Evolutionary conservation across 2,113 vertebrate genomes (phyloP), one percentile per base, ranked within the genome.

Genomic region (Romanogobio albipinnatus): DNA sequence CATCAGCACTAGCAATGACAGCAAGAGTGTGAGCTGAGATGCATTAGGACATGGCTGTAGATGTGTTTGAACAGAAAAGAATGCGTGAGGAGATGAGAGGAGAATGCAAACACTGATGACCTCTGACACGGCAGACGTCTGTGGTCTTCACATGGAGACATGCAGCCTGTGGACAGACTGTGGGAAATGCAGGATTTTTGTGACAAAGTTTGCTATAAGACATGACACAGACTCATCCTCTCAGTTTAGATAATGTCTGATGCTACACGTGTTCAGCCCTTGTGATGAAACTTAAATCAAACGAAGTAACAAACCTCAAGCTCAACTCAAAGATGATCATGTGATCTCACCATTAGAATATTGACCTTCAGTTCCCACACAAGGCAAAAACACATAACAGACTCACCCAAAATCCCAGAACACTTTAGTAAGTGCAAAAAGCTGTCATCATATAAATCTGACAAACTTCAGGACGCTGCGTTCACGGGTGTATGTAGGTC

Each of bases 41-140:
- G 68, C 43, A 74, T 85, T 26, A 79, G n/a, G 36, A 78, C 24
- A 15, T 13, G 26, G 43, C 26, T 49, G 19, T 51, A 24, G 9
- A 62, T 29, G 70, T 19, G 64, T 71, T 68, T 45, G 24, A 85
- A 85, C 62, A 71, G 84, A 71, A 75, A 76, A 76, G 51, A 43
- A 89, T 85, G 10, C 74, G 51, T 39, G 74, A 80, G 73, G 6
- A 82, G 91, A 94, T 87, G 89, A 92, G 90, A 90, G 86, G 88
- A 88, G 88, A 92, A 92, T 90, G 91, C 92, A 93, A 94, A 94
- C 93, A 90, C 84, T 80, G 56, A 45, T 90, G 90, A 91, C 91
- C 92, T 92, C 89, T 92, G 90, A 93, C 91, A 89, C 73, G 53
- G 49, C 58, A 89, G 88, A 87, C 87, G 90, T 91, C 88, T 91